phyloP scores from a whole-genome alignment of 2,113 vertebrate species.

The Alethe castanea region DNA sequence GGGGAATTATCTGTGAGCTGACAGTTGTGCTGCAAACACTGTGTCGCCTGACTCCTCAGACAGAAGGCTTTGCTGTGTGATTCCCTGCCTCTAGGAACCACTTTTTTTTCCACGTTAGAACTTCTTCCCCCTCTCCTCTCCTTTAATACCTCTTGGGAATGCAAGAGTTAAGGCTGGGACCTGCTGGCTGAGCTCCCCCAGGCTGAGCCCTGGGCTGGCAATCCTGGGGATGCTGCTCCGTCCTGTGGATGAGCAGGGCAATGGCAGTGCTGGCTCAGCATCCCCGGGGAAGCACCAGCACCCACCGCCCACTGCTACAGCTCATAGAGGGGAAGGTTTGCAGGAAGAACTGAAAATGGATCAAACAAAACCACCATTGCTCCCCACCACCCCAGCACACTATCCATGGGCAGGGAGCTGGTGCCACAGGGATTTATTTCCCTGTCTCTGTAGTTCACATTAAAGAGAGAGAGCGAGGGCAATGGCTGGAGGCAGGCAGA shows the following conservation, averaged over 20 bases:
- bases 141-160: background rate
- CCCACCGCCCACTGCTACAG: background rate
- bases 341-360: background rate
- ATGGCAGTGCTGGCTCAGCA: background rate
- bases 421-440: background rate
- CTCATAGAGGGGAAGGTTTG: background rate
- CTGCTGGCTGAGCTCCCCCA: background rate
- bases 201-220: background rate
- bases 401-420: background rate
- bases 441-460: background rate
- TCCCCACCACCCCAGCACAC: too few relatives aligned
- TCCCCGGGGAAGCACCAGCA: background rate
- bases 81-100: background rate
- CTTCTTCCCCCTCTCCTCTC: background rate
- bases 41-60: rapidly evolving
- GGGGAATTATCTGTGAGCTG: background rate
- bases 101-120: background rate
- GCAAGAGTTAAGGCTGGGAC: background rate
- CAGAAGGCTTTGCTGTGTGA: rapidly evolving
- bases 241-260: constrained; percentile 54
- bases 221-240: constrained; percentile 60
- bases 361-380: background rate
- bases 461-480: rapidly evolving
- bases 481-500: background rate
- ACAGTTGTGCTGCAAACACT: background rate